Evolutionary conservation across 53 echinoderm and acorn worm genomes (phyloP).

Genomic region (Crossaster papposus): DNA sequence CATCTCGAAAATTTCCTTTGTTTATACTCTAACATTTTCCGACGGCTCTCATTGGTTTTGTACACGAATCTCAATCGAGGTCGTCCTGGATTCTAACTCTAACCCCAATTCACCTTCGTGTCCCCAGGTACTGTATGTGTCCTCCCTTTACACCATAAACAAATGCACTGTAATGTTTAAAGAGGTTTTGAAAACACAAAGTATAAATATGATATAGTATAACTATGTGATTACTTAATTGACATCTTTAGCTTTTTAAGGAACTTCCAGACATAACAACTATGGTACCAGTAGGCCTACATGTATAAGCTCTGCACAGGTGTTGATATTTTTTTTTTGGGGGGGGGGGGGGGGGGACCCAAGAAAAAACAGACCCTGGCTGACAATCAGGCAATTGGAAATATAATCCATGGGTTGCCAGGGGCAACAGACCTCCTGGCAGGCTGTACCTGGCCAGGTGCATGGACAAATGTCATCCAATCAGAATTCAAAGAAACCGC

Average conservation of each 20-base stretch:
- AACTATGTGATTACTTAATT: not conserved
- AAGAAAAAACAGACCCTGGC: conserved; percentile 35
- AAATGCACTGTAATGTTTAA: too few species aligned
- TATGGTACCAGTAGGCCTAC: not conserved
- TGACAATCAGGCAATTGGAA: conserved; percentile 26
- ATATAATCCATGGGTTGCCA: conserved; percentile 44
- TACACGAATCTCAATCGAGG: too few species aligned
- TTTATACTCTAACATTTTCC: too few species aligned
- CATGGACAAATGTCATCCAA: conserved; percentile 17
- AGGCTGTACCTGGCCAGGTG: conserved; percentile 58
- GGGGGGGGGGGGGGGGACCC: too few species aligned
- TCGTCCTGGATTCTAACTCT: too few species aligned
- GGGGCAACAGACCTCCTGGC: conserved; percentile 34
- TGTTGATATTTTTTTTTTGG: not conserved
- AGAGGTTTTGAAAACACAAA: too few species aligned
- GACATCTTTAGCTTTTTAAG: not conserved
- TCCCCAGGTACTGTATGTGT: too few species aligned
- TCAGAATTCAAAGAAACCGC: conserved; percentile 45
- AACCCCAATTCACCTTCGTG: too few species aligned
- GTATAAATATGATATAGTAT: not conserved
- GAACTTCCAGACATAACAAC: not conserved
- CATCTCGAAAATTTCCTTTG: too few species aligned
- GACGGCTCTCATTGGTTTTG: too few species aligned
- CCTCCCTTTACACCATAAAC: too few species aligned
- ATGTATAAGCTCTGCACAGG: not conserved